These are phyloP conservation scores for Notolabrus celidotus DNA, from an alignment of 2,797 vertebrate species.

Conservation along the genomic window DNA sequence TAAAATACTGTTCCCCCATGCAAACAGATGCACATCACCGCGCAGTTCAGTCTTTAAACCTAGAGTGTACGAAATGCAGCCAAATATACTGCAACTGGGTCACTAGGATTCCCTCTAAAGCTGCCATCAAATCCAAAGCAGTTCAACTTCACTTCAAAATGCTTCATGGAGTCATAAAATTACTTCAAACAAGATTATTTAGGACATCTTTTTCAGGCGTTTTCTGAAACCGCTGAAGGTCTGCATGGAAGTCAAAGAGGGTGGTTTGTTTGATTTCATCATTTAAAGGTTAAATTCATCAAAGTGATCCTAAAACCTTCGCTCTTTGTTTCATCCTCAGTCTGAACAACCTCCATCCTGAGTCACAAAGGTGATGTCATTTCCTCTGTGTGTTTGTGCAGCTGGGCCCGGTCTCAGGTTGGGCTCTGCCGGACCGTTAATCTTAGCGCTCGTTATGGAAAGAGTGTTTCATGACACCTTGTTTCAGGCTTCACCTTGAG, in stretches of 20 bases:
- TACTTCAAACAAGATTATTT: background rate
- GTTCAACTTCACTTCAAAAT: slow-evolving; percentile 14
- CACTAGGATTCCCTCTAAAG: slow-evolving; percentile 30
- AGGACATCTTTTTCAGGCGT: background rate
- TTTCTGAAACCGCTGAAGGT: background rate
- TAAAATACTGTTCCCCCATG: slow-evolving; percentile 11
- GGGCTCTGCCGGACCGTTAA: slow-evolving; percentile 38
- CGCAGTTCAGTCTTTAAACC: slow-evolving; percentile 35
- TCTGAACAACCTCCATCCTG: slow-evolving; percentile 39
- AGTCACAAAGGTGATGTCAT: slow-evolving; percentile 67
- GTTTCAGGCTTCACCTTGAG: slow-evolving; percentile 37
- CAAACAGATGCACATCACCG: slow-evolving; percentile 36
- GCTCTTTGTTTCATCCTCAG: too few species aligned
- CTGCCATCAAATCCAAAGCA: slow-evolving; percentile 9
- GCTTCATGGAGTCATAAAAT: background rate
- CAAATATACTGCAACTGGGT: slow-evolving; percentile 27
- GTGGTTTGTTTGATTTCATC: background rate
- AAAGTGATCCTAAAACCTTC: too few species aligned
- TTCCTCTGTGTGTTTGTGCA: slow-evolving; percentile 79
- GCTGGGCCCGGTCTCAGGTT: slow-evolving; percentile 53
- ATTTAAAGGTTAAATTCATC: too few species aligned
- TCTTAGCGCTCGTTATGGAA: slow-evolving; percentile 24
- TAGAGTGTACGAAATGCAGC: background rate
- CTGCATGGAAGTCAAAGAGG: background rate
- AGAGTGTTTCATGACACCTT: slow-evolving; percentile 37